A percentile compares a stretch with the other conserved stretches of the same genome.
These are phyloP conservation scores for Drosophila dives DNA, from an alignment of 2,888 invertebrate genomes.

Conservation along the genomic window DNA sequence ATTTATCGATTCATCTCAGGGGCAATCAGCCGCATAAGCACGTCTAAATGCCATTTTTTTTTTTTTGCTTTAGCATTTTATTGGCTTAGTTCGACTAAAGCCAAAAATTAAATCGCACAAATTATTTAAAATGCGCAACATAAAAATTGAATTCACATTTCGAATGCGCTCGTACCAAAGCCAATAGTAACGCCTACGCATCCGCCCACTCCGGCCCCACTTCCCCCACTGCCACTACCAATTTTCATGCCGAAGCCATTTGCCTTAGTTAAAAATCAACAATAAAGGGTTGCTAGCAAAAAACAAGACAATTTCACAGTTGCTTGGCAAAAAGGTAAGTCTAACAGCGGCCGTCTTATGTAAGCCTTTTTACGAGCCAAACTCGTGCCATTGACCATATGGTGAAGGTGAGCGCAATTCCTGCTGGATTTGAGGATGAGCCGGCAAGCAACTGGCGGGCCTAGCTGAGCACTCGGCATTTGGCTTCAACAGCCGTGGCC, in stretches of 20 bases:
- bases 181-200: conserved; percentile 13
- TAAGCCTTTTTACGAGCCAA: conserved; percentile 77
- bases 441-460: conserved; percentile 42
- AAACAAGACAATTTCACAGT: conserved; percentile 78
- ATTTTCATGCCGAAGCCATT: conserved; percentile 9
- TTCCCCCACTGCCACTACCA: background rate
- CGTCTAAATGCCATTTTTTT: conserved; percentile 47
- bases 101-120: conserved; percentile 76
- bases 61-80: conserved; percentile 51
- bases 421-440: conserved; percentile 59
- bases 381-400: conserved; percentile 76
- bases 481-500: conserved; percentile 19
- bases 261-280: conserved; percentile 61
- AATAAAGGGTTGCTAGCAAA: conserved; percentile 70
- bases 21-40: conserved; percentile 66
- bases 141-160: conserved; percentile 72
- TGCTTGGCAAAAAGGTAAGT: conserved; percentile 76
- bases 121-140: conserved; percentile 69
- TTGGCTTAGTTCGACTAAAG: conserved; percentile 64
- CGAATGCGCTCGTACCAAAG: conserved; percentile 29
- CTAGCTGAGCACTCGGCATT: conserved; percentile 14
- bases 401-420: conserved; percentile 71
- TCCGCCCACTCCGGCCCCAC: background rate
- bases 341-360: conserved; percentile 47
- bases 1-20: conserved; percentile 49